These are phyloP conservation scores for Moxostoma hubbsi DNA, from an alignment of 2,797 vertebrate genomes.

Conservation along the genomic window DNA sequence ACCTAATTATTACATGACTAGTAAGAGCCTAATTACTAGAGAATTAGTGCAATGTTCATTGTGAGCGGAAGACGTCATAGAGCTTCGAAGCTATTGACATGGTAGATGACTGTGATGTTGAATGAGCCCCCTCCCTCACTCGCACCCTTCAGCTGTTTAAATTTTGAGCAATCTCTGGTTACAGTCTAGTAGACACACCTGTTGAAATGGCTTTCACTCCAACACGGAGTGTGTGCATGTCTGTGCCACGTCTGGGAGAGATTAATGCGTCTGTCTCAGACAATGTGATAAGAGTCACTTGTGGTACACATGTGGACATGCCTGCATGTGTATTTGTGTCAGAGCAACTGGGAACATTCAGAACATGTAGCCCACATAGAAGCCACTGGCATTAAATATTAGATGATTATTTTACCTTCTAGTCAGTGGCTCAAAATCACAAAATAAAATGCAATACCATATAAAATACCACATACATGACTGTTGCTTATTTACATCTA, in stretches of 20 bases:
- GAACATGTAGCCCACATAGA: conserved; percentile 1
- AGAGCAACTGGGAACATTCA: conserved; percentile 23
- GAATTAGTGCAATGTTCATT: conserved; percentile 27
- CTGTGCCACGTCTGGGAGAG: conserved; percentile 20
- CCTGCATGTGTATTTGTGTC: conserved; percentile 25
- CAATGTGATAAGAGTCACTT: conserved; percentile 28
- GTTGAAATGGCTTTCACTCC: conserved; percentile 61
- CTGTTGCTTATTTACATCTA: no score
- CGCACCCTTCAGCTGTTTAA: conserved; percentile 65
- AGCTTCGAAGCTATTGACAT: conserved; percentile 23
- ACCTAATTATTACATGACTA: conserved; percentile 46
- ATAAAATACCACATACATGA: no score
- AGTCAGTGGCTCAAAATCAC: no score
- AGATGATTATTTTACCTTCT: no score
- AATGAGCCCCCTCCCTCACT: not conserved
- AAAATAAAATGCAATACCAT: no score
- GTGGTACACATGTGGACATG: conserved; percentile 29
- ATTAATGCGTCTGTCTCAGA: conserved; percentile 35
- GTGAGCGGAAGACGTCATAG: conserved; percentile 8
- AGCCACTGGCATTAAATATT: not conserved
- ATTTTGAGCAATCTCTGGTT: conserved; percentile 69
- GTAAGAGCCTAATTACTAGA: conserved; percentile 45
- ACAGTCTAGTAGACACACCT: conserved; percentile 71
- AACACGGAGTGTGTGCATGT: conserved; percentile 21
- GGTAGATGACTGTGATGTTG: not conserved